These are phyloP conservation scores for Phengaris alcon DNA, from an alignment of 2,888 invertebrate species.

Conservation along the genomic window DNA sequence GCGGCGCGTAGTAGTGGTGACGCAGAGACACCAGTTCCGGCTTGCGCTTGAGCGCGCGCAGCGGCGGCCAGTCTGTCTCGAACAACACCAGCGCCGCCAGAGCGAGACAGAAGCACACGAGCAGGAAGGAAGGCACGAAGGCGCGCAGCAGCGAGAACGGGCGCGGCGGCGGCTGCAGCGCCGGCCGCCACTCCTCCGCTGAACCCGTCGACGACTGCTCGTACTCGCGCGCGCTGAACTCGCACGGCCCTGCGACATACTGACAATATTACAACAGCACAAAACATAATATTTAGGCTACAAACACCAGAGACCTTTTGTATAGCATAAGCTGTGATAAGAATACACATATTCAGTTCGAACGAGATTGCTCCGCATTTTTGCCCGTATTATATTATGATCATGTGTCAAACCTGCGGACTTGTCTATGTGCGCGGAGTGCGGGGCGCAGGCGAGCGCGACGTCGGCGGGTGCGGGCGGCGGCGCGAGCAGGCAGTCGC, in stretches of 20 bases:
- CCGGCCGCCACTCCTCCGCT: constrained; percentile 61
- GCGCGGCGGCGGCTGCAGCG: constrained; percentile 50
- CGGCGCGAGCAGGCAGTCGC: constrained; percentile 75
- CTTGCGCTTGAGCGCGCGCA: constrained; percentile 83
- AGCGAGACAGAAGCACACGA: constrained; percentile 84
- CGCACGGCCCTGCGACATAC: constrained; percentile 59
- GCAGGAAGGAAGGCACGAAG: constrained; percentile 87
- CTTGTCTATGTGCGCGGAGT: constrained; percentile 83
- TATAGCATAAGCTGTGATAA: too few relatives aligned
- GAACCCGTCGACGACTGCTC: constrained; percentile 90
- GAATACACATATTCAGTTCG: too few relatives aligned
- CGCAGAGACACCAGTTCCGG: constrained; percentile 88
- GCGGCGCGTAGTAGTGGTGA: constrained; percentile 89
- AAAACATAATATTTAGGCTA: constrained; percentile 37
- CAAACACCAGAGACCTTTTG: too few relatives aligned
- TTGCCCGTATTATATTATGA: background rate
- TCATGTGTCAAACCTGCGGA: constrained; percentile 36
- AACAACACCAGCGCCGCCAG: constrained; percentile 85
- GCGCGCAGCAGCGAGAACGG: constrained; percentile 83
- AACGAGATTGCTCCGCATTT: too few relatives aligned
- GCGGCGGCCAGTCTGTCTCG: constrained; percentile 87
- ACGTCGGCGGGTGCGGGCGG: constrained; percentile 76
- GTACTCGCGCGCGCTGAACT: constrained; percentile 85
- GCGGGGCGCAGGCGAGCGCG: constrained; percentile 80
- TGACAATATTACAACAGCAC: constrained; percentile 35